Evolutionary conservation across 2,113 vertebrate species (phyloP).

Genomic region (Tor tambroides): DNA sequence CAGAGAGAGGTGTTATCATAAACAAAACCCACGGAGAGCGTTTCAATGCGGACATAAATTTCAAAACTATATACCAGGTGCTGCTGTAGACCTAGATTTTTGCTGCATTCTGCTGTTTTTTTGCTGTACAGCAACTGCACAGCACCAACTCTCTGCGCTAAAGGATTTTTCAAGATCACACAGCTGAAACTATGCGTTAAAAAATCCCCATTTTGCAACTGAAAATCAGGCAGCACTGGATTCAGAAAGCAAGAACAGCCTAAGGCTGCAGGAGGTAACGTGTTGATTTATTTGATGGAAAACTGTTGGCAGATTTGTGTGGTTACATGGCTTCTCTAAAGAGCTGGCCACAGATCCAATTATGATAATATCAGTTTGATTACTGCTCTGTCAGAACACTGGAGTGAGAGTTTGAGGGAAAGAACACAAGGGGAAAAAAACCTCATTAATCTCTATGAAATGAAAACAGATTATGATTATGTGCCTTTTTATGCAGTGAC

Average conservation of each 20-base stretch:
- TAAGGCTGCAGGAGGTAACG: constrained; percentile 58
- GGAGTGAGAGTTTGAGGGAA: constrained; percentile 35
- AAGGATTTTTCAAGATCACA: constrained; percentile 19
- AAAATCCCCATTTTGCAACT: background rate
- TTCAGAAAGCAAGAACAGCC: constrained; percentile 30
- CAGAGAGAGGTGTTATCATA: constrained; percentile 1
- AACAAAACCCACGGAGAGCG: background rate
- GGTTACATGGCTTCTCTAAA: constrained; percentile 60
- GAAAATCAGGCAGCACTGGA: constrained; percentile 10
- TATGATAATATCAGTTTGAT: constrained; percentile 75
- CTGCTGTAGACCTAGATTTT: background rate
- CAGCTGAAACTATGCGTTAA: background rate
- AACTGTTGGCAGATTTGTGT: constrained; percentile 69
- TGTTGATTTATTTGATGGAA: constrained; percentile 69
- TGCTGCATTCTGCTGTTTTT: constrained; percentile 3
- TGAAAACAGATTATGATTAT: constrained; percentile 63
- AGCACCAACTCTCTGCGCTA: background rate
- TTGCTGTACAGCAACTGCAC: background rate
- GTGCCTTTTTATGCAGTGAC: constrained; percentile 50
- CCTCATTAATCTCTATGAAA: constrained; percentile 69
- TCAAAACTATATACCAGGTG: background rate
- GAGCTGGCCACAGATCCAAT: constrained; percentile 71
- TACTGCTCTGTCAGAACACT: constrained; percentile 67
- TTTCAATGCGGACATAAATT: background rate
- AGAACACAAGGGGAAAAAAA: constrained; percentile 42